Base-by-base conservation (phyloP, 2,113 vertebrate genomes). In the Leuciscus idus region DNA sequence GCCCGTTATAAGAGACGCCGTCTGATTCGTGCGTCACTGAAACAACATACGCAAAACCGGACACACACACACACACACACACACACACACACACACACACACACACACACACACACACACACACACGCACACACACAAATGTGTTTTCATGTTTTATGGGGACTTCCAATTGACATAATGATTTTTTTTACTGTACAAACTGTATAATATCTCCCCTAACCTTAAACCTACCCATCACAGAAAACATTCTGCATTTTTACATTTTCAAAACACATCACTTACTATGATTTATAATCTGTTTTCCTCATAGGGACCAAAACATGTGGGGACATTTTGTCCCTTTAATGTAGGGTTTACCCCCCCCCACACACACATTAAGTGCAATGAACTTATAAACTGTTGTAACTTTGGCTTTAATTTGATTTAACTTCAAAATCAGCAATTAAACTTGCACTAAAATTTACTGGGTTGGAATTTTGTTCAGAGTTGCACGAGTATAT, bases 21-120 rank as follows among this genome's bases (percentile, higher is more conserved):
- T 91, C 89, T 94, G 93, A 93, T 91, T 88, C 86, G 80, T 93
- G 91, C 95, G 95, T 95, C 95, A 95, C 17, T 74, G 66, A 23
- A 33, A 74, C 15, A 74, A 78, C 86, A 85, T 90, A 92, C 92
- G 91, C 87, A 92, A 88, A 79, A 72, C 84, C 33, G 10, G 4
- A 36, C 6, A 39, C 9, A 81, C 52, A 82, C 36, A 59, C 12
- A 6, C 68, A 17, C 77, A 21, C 55, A 4, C 79, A 2, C 73
- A 9, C 66, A 19, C 75, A 50, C 87, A 43, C 87, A 75, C 70
- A 84, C 87, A 84, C 61, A 28, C 70, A 23, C 30, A 36, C 7
- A 28, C 70, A 59, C 59, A 33, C 77, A 21, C 55, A 4, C 79
- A 2, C 73, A 9, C 66, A 19, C 75, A 50, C 87, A 43, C 87